These are phyloP conservation scores for Halcyon malimbica DNA, from an alignment of 2,113 vertebrate genomes.

Conservation along the genomic window DNA sequence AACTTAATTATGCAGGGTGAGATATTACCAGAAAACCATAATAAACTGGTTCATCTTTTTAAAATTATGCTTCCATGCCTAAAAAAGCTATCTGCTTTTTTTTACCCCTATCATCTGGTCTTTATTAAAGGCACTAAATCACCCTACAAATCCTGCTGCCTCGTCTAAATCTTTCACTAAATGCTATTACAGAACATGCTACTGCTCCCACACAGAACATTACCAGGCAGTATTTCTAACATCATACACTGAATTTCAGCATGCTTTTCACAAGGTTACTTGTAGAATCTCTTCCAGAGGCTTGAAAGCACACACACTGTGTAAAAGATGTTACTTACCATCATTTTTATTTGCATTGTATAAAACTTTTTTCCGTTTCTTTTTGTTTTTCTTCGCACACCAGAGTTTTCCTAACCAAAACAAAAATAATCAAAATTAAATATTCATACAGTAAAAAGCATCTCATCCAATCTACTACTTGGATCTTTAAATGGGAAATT, in stretches of 20 bases:
- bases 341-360: slow-evolving; percentile 86
- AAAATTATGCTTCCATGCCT: not conserved
- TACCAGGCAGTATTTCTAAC: not conserved
- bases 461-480: not conserved
- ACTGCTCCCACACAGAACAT: not conserved
- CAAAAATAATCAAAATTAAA: slow-evolving; percentile 33
- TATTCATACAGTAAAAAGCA: not conserved
- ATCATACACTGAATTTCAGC: not conserved
- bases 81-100: not conserved
- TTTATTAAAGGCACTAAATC: not conserved
- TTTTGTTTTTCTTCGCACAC: slow-evolving; percentile 94
- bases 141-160: not conserved
- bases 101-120: not conserved
- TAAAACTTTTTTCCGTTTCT: slow-evolving; percentile 88
- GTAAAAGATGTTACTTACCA: slow-evolving; percentile 75
- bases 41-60: not conserved
- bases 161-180: not conserved
- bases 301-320: not conserved
- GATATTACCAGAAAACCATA: not conserved
- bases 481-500: not conserved
- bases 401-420: slow-evolving; percentile 87
- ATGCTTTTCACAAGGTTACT: not conserved
- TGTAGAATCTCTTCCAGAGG: not conserved
- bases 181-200: not conserved
- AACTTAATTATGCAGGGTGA: not conserved